These are phyloP conservation scores for Glaucomys volans DNA, from an alignment of 2,113 vertebrate species.

Conservation along the genomic window DNA sequence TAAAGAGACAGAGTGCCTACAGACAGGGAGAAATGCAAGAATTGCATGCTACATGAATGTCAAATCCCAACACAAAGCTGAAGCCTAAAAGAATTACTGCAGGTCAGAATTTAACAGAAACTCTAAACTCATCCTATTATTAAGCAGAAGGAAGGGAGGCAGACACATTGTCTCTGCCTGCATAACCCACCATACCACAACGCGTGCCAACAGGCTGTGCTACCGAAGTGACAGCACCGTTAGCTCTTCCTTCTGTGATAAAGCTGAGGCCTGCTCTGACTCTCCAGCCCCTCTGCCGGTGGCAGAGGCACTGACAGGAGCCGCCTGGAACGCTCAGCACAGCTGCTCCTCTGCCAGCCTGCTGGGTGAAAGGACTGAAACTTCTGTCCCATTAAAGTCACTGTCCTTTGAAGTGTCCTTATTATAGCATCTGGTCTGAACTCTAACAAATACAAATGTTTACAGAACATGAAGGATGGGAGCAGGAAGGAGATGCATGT, in stretches of 20 bases:
- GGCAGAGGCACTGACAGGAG: neutral
- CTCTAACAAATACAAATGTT: neutral
- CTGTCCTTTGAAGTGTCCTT: neutral
- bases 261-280: neutral
- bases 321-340: accelerated
- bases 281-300: neutral
- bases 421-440: neutral
- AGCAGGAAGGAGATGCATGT: accelerated
- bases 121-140: neutral
- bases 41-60: accelerated
- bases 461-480: accelerated
- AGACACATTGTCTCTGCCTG: neutral
- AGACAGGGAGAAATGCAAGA: neutral
- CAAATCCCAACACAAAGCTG: neutral
- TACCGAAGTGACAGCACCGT: accelerated
- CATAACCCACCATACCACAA: accelerated
- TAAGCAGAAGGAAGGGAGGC: neutral
- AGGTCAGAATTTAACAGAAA: neutral
- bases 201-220: neutral
- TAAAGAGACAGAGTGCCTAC: conserved; percentile 91
- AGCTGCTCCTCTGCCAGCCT: neutral
- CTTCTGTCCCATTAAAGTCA: neutral
- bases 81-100: neutral
- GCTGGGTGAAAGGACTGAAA: neutral
- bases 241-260: neutral